Base-by-base conservation (phyloP, 1,140 invertebrate genomes). In the Scaptomyza graminum region DNA sequence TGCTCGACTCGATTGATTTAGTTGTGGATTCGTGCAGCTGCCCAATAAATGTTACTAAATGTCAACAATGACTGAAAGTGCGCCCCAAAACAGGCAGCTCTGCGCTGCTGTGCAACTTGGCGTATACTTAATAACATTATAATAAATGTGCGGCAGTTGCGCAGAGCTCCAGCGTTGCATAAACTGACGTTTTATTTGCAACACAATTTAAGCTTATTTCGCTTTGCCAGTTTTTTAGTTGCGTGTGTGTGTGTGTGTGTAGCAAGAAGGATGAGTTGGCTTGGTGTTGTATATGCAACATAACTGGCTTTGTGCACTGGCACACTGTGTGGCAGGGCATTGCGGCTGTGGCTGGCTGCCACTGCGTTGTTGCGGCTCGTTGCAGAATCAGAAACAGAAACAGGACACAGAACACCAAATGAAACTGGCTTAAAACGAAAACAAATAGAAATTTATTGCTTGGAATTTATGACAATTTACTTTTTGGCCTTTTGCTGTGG, bases 401-500 rank as follows among this genome's bases (percentile, higher is more conserved):
- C 16, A 18, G 34, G 8, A 37, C 3, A 37, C 34, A 37, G 8
- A 12, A 25, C 22, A 28, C 25, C 59, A 37, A 60, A 74, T 59
- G 63, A 56, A 72, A 85, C 76, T 87, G 70, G 71, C 74, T 71
- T 79, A 82, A 88, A 66, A 55, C 50, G 57, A 78, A 82, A 88
- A 85, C 80, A 90, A 90, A 90, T 90, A 90, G 78, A 85, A 90
- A 90, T 90, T 90, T 90, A 90, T 90, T 90, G 81, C 78, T 75
- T 69, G 80, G 85, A 90, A 90, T 90, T 90, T 90, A 90, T 84
- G 85, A 90, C 85, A 76, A 84, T 79, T 84, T 71, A 70, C 31
- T 72, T 60, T 34, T 55, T 54, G 55, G 55, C 54, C 51, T 54
- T 75, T 64, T 57, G 31, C 7, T 39, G 61, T 46, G 12, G 31